phyloP scores from a whole-genome alignment of 1,140 invertebrate species.

The Apis laboriosa region DNA sequence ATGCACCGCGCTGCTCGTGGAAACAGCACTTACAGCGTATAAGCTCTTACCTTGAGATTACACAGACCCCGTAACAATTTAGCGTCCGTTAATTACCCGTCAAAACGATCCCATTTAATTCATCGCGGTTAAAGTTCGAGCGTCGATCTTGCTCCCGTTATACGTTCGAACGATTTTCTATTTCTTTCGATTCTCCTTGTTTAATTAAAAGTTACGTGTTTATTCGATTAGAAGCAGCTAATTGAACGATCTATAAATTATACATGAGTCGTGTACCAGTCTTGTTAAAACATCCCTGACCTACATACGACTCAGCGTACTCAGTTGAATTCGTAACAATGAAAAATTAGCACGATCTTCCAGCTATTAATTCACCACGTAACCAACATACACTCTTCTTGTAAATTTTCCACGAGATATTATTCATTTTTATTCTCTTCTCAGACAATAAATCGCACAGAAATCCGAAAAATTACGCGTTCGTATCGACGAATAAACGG shows the following conservation, averaged over 20 bases:
- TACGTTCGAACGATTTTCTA: too few species aligned
- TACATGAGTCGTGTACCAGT: neutral
- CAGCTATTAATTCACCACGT: neutral
- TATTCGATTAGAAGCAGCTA: neutral
- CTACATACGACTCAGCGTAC: conserved; percentile 3
- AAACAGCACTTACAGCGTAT: conserved; percentile 76
- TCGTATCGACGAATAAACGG: too few species aligned
- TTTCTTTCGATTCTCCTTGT: too few species aligned
- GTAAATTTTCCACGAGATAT: neutral
- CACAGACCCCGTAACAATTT: conserved; percentile 25
- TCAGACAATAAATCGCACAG: too few species aligned
- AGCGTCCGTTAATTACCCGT: conserved; percentile 29
- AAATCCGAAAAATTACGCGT: too few species aligned
- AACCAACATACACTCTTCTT: neutral
- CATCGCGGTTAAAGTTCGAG: neutral
- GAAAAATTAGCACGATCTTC: conserved; percentile 3
- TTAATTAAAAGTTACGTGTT: too few species aligned
- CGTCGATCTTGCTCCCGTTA: neutral
- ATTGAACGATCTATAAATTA: neutral
- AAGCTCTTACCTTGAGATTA: conserved; percentile 77
- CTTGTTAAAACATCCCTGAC: conserved; percentile 7
- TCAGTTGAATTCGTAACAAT: neutral
- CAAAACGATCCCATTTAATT: neutral
- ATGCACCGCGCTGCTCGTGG: conserved; percentile 24
- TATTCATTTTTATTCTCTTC: too few species aligned